Evolutionary conservation across 2,113 vertebrate genomes (phyloP), one percentile per base, ranked within the genome.

Genomic region (Urocitellus parryii): DNA sequence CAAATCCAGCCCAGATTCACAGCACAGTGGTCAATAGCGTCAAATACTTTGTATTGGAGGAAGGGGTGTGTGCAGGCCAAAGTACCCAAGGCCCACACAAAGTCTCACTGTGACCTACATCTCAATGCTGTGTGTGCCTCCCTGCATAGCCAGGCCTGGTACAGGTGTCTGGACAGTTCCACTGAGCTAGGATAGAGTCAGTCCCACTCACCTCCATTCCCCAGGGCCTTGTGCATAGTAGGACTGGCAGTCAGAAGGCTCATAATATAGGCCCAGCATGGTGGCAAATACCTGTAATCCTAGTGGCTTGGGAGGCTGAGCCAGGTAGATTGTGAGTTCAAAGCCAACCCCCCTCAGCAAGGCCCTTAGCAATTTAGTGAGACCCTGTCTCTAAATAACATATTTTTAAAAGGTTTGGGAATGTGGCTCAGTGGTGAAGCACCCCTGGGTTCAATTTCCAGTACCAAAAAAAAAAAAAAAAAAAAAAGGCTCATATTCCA

Each of bases 131-230:
- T 48, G 9, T 68, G 24, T 10, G 20, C 39, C 58, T 79, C 0
- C 0, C 22, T 45, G 48, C 0, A 7, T 34, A 11, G 34, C 70
- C 32, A 1, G 13, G 20, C 8, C 37, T 1, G 14, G 32, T 3
- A 9, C 32, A 73, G 20, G 27, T 9, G 20, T 79, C 56, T 73
- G 53, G 37, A 25, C 0, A 1, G 25, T 22, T 10, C 0, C 0
- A 2, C 3, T 1, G 39, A 25, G 20, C 51, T 48, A 18, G 42
- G 18, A 2, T 0, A 1, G 37, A 29, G 32, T n/a, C 48, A 11
- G 2, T 12, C 9, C 32, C 39, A 2, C 77, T 10, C 58, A 6
- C 25, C 42, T 39, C 70, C 63, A 4, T 4, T 29, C 13, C 37
- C 78, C 13, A 5, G 63, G 9, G 27, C 72, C 72, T 73, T n/a